Evolutionary conservation across 2,888 invertebrate species (phyloP).

Genomic region (Maniola hyperantus): DNA sequence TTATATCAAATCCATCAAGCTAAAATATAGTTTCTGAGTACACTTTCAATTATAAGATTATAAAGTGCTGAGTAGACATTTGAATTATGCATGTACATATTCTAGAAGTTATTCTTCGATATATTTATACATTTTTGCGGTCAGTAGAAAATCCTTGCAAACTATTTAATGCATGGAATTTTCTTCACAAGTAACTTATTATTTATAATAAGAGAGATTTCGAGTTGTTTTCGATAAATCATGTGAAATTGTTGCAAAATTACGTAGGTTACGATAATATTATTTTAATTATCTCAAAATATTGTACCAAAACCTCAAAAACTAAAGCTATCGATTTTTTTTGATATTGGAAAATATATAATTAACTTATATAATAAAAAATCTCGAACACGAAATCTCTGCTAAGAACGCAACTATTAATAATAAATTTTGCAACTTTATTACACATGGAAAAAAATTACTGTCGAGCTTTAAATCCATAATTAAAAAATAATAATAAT

Average conservation of each 20-base stretch:
- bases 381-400: constrained; percentile 29
- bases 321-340: background rate
- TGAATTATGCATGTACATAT: constrained; percentile 34
- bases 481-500: background rate
- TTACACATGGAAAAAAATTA: constrained; percentile 2
- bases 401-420: constrained; percentile 3
- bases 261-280: background rate
- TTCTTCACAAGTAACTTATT: constrained; percentile 25
- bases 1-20: constrained; percentile 36
- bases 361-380: background rate
- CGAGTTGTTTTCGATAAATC: constrained; percentile 17
- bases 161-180: constrained; percentile 36
- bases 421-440: constrained; percentile 11
- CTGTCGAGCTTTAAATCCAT: background rate
- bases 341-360: background rate
- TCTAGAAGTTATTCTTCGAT: constrained; percentile 30
- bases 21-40: constrained; percentile 36
- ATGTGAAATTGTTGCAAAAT: background rate
- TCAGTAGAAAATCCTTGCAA: constrained; percentile 32
- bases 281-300: background rate
- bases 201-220: constrained; percentile 29
- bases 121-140: constrained; percentile 20
- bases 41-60: constrained; percentile 34
- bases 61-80: constrained; percentile 36
- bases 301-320: background rate